Conservation (phyloP, 2,888 invertebrate species). For the Leptarthrus brevirostris region DNA sequence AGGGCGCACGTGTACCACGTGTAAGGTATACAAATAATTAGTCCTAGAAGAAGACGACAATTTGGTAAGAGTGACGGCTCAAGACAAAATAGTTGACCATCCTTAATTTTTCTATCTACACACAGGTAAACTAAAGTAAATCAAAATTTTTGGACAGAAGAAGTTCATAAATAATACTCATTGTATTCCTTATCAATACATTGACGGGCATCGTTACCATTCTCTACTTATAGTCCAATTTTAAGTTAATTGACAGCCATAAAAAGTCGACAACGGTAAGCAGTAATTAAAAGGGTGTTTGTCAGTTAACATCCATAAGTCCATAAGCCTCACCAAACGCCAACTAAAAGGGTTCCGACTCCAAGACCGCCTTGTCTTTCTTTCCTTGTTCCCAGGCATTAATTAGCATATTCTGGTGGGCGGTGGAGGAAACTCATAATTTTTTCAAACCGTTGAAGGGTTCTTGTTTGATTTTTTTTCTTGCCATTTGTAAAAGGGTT, state of each 20-base stretch:
- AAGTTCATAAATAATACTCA: no score
- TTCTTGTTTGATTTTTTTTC: conserved; percentile 8
- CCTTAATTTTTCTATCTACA: no score
- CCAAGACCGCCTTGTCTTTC: conserved; percentile 25
- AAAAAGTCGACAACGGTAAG: conserved; percentile 18
- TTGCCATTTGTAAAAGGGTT: conserved; percentile 27
- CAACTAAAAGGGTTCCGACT: not conserved
- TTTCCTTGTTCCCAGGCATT: conserved; percentile 22
- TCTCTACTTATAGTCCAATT: conserved; percentile 17
- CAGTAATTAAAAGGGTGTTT: conserved; percentile 45
- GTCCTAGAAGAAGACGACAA: no score
- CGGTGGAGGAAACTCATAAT: conserved; percentile 34
- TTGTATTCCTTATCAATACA: no score
- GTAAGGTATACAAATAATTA: no score
- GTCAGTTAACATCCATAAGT: conserved; percentile 43
- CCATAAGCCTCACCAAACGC: not conserved
- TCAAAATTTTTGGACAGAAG: no score
- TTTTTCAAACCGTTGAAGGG: conserved; percentile 45
- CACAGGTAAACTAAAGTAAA: no score
- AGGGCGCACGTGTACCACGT: no score
- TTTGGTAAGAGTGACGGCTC: no score
- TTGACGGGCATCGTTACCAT: no score
- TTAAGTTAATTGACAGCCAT: conserved; percentile 42
- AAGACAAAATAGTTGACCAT: no score
- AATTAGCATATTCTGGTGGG: conserved; percentile 41